Conservation (phyloP, 2,888 invertebrate species). For the Beris morrisii region DNA sequence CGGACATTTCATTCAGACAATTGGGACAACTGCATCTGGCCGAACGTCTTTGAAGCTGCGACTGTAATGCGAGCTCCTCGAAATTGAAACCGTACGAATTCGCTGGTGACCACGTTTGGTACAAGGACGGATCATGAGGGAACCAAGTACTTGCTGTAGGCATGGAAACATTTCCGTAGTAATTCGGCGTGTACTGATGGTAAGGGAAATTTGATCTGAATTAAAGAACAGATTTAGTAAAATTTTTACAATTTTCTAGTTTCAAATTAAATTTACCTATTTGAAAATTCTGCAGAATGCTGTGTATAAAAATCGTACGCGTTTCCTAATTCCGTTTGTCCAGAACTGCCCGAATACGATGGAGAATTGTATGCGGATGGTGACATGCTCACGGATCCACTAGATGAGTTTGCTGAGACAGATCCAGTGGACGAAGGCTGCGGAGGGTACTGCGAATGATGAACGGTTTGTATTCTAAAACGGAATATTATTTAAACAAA, state of each 20-base stretch:
- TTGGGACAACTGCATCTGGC: conserved; percentile 81
- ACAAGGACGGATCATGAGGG: conserved; percentile 52
- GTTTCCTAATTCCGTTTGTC: conserved; percentile 20
- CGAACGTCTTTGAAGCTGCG: conserved; percentile 69
- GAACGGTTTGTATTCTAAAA: conserved; percentile 25
- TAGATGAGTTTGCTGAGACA: conserved; percentile 50
- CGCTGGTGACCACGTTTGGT: conserved; percentile 48
- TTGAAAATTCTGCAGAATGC: conserved; percentile 36
- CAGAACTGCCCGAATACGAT: conserved; percentile 39
- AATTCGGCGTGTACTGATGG: conserved; percentile 52
- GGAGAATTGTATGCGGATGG: conserved; percentile 54
- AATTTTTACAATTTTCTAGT: no score
- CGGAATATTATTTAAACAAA: neutral
- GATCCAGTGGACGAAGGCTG: conserved; percentile 55
- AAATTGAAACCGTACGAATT: conserved; percentile 45
- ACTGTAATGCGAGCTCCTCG: conserved; percentile 53
- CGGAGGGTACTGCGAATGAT: conserved; percentile 50
- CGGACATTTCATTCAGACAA: conserved; percentile 78
- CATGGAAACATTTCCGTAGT: conserved; percentile 54
- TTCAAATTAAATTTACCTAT: conserved; percentile 30
- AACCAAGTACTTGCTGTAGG: conserved; percentile 49
- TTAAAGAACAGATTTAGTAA: neutral
- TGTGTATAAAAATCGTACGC: conserved; percentile 25
- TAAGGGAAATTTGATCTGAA: conserved; percentile 45
- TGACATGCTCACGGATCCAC: conserved; percentile 52